These are phyloP conservation scores for Bos javanicus DNA, from an alignment of 2,113 vertebrate genomes.

Conservation along the genomic window DNA sequence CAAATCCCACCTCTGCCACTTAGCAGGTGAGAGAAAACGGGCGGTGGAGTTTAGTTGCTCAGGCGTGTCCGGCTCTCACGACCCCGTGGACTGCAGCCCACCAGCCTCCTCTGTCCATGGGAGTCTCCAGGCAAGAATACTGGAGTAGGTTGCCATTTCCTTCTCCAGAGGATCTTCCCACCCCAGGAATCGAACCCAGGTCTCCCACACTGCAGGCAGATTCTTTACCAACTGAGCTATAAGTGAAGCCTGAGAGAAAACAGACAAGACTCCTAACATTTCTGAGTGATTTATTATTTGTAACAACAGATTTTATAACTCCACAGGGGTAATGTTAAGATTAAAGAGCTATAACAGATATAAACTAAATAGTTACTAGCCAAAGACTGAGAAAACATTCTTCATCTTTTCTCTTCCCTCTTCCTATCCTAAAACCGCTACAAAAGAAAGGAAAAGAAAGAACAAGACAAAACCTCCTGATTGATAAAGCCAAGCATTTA, in stretches of 20 bases:
- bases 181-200: not conserved
- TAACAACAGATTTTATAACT: not conserved
- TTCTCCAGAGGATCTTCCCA: not conserved
- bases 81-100: not conserved
- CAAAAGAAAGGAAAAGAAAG: not conserved
- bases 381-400: not conserved
- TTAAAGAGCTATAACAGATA: not conserved
- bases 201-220: not conserved
- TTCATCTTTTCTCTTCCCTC: not conserved
- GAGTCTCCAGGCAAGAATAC: not conserved
- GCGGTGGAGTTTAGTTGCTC: not conserved
- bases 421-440: not conserved
- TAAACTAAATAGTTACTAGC: not conserved
- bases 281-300: not conserved
- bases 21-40: not conserved
- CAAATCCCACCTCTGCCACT: not conserved
- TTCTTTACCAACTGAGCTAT: not conserved
- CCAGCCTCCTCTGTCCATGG: not conserved
- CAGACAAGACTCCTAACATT: not conserved
- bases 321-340: not conserved
- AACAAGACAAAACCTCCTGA: not conserved
- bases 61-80: not conserved
- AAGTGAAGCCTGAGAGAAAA: not conserved
- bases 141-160: not conserved
- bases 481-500: not conserved